These are phyloP conservation scores for Lasiurus borealis DNA, from an alignment of 2,113 vertebrate species.

Conservation along the genomic window DNA sequence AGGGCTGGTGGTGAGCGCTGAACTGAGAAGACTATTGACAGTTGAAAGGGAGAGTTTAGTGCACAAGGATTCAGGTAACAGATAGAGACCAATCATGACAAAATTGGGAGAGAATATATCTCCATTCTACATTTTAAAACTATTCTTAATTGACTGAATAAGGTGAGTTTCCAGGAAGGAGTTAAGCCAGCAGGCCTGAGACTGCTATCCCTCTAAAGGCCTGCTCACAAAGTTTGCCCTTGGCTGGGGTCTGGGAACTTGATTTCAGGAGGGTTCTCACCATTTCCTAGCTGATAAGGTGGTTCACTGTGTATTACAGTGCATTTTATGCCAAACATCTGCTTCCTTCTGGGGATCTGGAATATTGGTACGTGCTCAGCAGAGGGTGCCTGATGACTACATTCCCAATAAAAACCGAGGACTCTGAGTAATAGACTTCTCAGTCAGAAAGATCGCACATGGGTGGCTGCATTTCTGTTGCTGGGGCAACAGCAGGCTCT, in stretches of 20 bases:
- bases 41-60: background rate
- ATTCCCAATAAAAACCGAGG: background rate
- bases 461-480: background rate
- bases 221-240: background rate
- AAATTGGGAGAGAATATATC: background rate
- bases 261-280: background rate
- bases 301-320: background rate
- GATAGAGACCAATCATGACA: background rate
- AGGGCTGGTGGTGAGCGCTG: background rate
- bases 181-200: background rate
- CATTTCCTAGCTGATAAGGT: background rate
- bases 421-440: background rate
- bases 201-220: background rate
- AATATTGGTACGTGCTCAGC: background rate
- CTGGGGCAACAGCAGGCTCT: background rate
- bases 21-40: background rate
- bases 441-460: background rate
- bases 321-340: background rate
- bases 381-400: background rate
- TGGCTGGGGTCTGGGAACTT: background rate
- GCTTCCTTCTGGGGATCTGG: background rate
- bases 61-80: background rate
- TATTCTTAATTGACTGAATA: background rate
- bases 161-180: background rate
- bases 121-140: background rate